Evolutionary conservation across 1,140 invertebrate genomes (phyloP).

Genomic region (Spodoptera litura): DNA sequence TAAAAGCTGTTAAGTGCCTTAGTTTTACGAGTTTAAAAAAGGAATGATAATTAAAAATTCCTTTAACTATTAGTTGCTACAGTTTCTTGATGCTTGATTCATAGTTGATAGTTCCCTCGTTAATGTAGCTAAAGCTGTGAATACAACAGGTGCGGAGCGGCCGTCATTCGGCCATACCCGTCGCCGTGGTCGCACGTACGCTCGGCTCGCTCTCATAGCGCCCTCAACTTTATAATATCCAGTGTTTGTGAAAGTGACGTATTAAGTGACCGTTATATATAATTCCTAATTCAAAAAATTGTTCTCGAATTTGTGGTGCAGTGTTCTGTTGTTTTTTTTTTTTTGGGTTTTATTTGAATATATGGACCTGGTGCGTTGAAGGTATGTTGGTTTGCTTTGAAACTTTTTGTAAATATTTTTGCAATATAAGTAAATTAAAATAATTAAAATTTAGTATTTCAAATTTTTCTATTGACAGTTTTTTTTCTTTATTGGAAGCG

Average conservation of each 20-base stretch:
- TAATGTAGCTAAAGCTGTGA: slow-evolving; percentile 44
- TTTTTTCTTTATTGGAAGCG: too few relatives aligned
- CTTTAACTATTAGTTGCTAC: not conserved
- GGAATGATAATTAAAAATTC: not conserved
- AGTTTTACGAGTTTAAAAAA: not conserved
- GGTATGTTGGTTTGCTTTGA: too few relatives aligned
- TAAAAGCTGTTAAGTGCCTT: too few relatives aligned
- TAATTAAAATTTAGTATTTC: too few relatives aligned
- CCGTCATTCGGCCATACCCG: slow-evolving; percentile 60
- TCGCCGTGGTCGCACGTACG: slow-evolving; percentile 56
- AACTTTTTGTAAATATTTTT: too few relatives aligned
- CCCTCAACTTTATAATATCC: slow-evolving; percentile 36
- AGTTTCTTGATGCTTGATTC: not conserved
- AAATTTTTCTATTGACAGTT: too few relatives aligned
- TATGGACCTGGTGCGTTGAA: too few relatives aligned
- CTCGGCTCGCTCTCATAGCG: slow-evolving; percentile 17
- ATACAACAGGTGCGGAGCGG: slow-evolving; percentile 68
- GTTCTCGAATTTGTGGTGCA: slow-evolving; percentile 11
- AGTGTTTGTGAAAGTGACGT: slow-evolving; percentile 40
- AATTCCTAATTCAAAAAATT: not conserved
- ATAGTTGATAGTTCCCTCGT: slow-evolving; percentile 22
- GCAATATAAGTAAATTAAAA: too few relatives aligned
- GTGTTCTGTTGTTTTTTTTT: slow-evolving; percentile 17
- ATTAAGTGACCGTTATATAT: slow-evolving; percentile 19
- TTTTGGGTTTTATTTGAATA: not conserved